phyloP scores from a whole-genome alignment of 2,888 invertebrate species.

The Aphidoletes aphidimyza region DNA sequence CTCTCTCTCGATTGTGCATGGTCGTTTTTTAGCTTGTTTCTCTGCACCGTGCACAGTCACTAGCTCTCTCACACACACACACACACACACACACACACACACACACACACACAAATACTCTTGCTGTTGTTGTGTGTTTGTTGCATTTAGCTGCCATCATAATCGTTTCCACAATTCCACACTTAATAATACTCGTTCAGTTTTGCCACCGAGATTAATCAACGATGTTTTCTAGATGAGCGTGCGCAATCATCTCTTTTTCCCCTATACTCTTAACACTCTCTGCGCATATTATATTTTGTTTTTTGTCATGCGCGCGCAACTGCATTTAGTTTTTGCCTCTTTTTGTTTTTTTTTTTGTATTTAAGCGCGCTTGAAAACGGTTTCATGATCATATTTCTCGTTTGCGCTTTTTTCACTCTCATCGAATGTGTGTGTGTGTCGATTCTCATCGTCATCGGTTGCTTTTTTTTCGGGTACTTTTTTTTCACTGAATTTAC shows the following conservation, averaged over 20 bases:
- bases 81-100: too few relatives aligned
- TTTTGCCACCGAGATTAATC: conserved; percentile 43
- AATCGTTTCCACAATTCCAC: conserved; percentile 34
- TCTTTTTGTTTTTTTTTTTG: too few relatives aligned
- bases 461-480: background rate
- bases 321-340: background rate
- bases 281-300: background rate
- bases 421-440: too few relatives aligned
- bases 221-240: background rate
- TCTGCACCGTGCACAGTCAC: background rate
- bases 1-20: background rate
- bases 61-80: too few relatives aligned
- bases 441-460: too few relatives aligned
- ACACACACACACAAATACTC: too few relatives aligned
- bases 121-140: background rate
- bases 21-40: background rate
- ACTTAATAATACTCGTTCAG: conserved; percentile 10
- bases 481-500: background rate
- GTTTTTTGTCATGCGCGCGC: background rate
- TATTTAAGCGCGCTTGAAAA: too few relatives aligned
- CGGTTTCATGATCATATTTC: conserved; percentile 26
- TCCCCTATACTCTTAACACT: background rate
- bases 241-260: conserved; percentile 4
- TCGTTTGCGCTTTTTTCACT: too few relatives aligned
- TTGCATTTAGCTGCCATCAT: conserved; percentile 9